Evolutionary conservation across 2,888 invertebrate species (phyloP).

Genomic region (Camptogramma bilineatum): DNA sequence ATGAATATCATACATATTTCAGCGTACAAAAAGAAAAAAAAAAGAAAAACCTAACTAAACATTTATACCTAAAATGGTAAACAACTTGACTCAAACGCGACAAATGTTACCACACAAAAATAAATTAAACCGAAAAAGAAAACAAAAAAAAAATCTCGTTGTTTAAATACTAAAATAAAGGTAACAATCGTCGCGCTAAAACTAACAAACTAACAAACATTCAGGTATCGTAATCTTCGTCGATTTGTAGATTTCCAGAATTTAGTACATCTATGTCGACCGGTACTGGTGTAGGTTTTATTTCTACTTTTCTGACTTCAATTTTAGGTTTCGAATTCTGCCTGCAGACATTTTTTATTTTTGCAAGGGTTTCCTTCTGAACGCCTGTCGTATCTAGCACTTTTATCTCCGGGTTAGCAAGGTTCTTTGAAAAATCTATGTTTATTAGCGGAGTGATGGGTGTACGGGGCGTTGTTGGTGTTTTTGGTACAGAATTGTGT

Average conservation of each 20-base stretch:
- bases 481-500: constrained; percentile 39
- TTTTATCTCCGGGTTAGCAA: constrained; percentile 74
- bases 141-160: constrained; percentile 46
- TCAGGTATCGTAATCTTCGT: constrained; percentile 85
- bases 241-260: constrained; percentile 77
- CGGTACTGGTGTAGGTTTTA: constrained; percentile 53
- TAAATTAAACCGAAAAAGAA: constrained; percentile 38
- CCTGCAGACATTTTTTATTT: constrained; percentile 54
- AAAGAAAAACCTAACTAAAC: constrained; percentile 50
- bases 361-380: constrained; percentile 53
- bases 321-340: constrained; percentile 67
- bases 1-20: constrained; percentile 46
- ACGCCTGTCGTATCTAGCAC: constrained; percentile 64
- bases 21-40: constrained; percentile 46
- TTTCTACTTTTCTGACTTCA: constrained; percentile 63
- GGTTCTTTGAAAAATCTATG: constrained; percentile 76
- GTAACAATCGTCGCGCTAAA: constrained; percentile 55
- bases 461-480: constrained; percentile 51
- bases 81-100: constrained; percentile 60
- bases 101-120: constrained; percentile 52
- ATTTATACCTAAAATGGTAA: constrained; percentile 68
- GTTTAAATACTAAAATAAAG: constrained; percentile 43
- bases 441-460: constrained; percentile 73
- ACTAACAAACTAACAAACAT: constrained; percentile 60
- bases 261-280: constrained; percentile 71